Percentiles rank a stretch among this genome's conserved stretches.
Evolutionary conservation across 2,113 vertebrate genomes (phyloP).

Genomic region (Lycaon pictus): DNA sequence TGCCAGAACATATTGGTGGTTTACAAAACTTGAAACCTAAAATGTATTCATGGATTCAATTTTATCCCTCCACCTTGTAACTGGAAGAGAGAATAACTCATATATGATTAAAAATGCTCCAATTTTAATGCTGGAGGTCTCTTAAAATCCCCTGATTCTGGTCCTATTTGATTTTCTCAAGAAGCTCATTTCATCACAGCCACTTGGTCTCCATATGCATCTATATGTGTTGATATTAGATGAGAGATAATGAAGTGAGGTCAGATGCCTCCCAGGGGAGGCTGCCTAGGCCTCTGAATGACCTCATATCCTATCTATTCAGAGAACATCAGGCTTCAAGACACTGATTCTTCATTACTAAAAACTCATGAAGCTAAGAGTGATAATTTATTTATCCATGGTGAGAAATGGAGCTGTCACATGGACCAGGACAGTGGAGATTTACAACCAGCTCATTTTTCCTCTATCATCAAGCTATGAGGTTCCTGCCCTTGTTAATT

Average conservation of each 20-base stretch:
- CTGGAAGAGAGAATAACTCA: background rate
- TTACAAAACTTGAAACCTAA: slow-evolving; percentile 15
- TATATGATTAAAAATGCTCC: background rate
- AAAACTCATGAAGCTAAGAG: background rate
- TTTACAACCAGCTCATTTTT: background rate
- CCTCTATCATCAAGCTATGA: background rate
- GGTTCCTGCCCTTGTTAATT: background rate
- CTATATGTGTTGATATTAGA: background rate
- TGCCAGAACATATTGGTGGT: background rate
- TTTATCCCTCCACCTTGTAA: background rate
- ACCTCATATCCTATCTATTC: background rate
- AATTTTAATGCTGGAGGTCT: background rate
- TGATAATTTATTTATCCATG: background rate
- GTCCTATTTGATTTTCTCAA: background rate
- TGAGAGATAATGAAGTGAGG: background rate
- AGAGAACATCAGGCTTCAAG: background rate
- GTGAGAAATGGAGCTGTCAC: background rate
- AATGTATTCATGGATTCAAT: background rate
- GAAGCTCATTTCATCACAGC: background rate
- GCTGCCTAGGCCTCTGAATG: background rate
- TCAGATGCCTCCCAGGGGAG: background rate
- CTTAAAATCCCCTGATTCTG: background rate
- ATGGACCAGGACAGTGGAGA: background rate
- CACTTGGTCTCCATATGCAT: background rate
- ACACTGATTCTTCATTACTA: background rate